Percentiles rank a stretch among this genome's conserved stretches.
Evolutionary conservation across 2,888 invertebrate genomes (phyloP).

Genomic region (Neocrepidodera transversa): DNA sequence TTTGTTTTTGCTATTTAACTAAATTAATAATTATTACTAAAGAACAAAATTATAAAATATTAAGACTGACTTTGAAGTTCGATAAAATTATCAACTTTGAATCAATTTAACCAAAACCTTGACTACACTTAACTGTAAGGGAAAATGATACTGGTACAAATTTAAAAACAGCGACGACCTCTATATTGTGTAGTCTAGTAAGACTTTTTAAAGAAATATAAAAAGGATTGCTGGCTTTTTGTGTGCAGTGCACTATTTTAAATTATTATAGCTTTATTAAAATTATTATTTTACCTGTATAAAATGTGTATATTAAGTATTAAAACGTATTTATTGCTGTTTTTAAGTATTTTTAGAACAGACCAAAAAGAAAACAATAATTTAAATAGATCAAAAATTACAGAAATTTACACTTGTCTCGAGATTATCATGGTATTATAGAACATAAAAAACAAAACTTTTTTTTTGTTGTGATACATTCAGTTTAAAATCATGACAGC

Average conservation of each 20-base stretch:
- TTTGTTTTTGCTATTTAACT: too few species aligned
- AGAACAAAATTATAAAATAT: background rate
- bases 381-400: too few species aligned
- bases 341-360: background rate
- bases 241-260: background rate
- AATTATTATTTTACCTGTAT: conserved; percentile 2
- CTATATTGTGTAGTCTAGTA: background rate
- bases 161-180: too few species aligned
- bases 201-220: background rate
- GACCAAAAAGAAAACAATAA: too few species aligned
- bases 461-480: too few species aligned
- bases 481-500: too few species aligned
- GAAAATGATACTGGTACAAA: too few species aligned
- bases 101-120: background rate
- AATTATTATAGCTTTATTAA: conserved; percentile 1
- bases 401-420: too few species aligned
- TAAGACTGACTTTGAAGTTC: background rate
- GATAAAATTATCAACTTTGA: background rate
- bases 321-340: conserved; percentile 8
- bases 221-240: background rate
- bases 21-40: too few species aligned
- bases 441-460: too few species aligned
- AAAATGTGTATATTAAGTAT: conserved; percentile 9
- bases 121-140: background rate
- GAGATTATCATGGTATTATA: too few species aligned